Conservation (phyloP, 23 tunicate genomes). For the Botrylloides violaceus region DNA sequence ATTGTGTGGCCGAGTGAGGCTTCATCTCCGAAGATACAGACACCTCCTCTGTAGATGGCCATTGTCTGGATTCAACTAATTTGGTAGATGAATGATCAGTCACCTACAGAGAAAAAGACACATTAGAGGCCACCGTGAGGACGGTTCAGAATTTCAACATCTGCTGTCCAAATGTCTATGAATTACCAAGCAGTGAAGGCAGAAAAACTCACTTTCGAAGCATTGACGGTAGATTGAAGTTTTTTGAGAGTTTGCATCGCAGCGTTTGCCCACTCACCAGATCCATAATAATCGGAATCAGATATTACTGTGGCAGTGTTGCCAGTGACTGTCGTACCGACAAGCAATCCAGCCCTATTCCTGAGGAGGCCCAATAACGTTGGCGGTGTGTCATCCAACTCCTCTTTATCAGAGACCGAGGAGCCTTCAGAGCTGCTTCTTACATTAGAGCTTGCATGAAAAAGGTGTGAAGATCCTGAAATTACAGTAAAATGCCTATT, state of each 20-base stretch:
- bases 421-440: slow-evolving; percentile 1
- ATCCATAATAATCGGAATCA: slow-evolving; percentile 76
- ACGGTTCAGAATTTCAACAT: too few relatives aligned
- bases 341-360: neutral
- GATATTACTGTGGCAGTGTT: slow-evolving; percentile 29
- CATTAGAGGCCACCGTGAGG: too few relatives aligned
- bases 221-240: slow-evolving; percentile 6
- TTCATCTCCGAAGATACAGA: too few relatives aligned
- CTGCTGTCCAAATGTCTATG: too few relatives aligned
- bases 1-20: too few relatives aligned
- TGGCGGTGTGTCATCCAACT: slow-evolving; percentile 26
- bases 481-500: neutral
- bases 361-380: slow-evolving; percentile 27
- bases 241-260: slow-evolving; percentile 63
- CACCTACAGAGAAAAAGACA: too few relatives aligned
- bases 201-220: neutral
- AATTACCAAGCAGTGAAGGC: too few relatives aligned
- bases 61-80: too few relatives aligned
- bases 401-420: slow-evolving; percentile 19
- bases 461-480: neutral
- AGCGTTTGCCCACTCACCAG: slow-evolving; percentile 95
- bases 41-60: too few relatives aligned
- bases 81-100: too few relatives aligned
- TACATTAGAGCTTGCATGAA: neutral
- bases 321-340: neutral